Evolutionary conservation across 1,140 invertebrate genomes (phyloP), one percentile per base, ranked within the genome.

Genomic region (Aradophagus sp.): DNA sequence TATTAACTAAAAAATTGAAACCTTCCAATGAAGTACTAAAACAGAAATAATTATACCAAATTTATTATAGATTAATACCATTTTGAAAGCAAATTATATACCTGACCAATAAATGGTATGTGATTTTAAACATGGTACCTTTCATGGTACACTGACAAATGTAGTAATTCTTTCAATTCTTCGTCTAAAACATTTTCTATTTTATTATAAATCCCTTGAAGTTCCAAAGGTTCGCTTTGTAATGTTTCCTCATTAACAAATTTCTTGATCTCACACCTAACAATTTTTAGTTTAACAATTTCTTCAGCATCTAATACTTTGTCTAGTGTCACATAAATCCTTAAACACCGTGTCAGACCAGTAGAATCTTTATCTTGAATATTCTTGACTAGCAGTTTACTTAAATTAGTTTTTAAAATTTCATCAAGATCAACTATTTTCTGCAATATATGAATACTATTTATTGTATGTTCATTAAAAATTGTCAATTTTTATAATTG

Each of bases 1-100:
- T 92, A 81, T 95, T 93, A 0, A 95, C 89, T 38, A 97, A 82
- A 82, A 97, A 96, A 80, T 95, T 93, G 81, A 93, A 96, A 10
- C 91, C 93, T 68, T 89, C 89, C n/a, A 91, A 86, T 56, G 82
- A 83, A 36, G 76, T 50, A 34, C 86, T 87, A 32, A 58, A 82
- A 72, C 13, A 48, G 2, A 31, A n/a, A n/a, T n/a, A n/a, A n/a
- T n/a, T n/a, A n/a, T n/a, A n/a, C n/a, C n/a, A n/a, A n/a, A n/a
- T n/a, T n/a, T n/a, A n/a, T n/a, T n/a, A n/a, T n/a, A n/a, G n/a
- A n/a, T n/a, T n/a, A n/a, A n/a, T n/a, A n/a, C n/a, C n/a, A n/a
- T n/a, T n/a, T n/a, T n/a, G n/a, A n/a, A n/a, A n/a, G n/a, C n/a
- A n/a, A n/a, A n/a, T n/a, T n/a, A n/a, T n/a, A n/a, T n/a, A n/a